Evolutionary conservation across 1,140 invertebrate species (phyloP).

Genomic region (Neotoxoptera formosana): DNA sequence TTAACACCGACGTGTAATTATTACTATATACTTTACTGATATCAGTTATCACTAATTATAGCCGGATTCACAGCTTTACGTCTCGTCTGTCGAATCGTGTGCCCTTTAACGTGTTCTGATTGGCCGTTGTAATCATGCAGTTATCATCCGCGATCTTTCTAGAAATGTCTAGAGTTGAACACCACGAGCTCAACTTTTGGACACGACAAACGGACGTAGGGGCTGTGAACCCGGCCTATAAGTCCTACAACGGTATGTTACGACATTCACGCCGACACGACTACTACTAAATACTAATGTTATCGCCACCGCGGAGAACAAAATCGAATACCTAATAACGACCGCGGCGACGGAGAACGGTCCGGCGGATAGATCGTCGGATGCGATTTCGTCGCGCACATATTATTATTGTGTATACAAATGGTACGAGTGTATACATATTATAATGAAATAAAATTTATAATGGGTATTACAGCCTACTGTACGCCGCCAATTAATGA

Average conservation of each 20-base stretch:
- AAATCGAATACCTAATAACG: neutral
- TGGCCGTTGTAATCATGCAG: too few species aligned
- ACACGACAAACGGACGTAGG: too few species aligned
- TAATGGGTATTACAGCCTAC: slow-evolving; percentile 9
- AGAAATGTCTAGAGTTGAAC: too few species aligned
- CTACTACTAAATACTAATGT: neutral
- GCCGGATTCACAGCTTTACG: too few species aligned
- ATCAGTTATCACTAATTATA: too few species aligned
- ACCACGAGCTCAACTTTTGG: too few species aligned
- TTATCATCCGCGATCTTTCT: too few species aligned
- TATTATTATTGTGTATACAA: slow-evolving; percentile 8
- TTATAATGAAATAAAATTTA: slow-evolving; percentile 5
- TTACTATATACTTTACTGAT: too few species aligned
- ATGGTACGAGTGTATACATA: neutral
- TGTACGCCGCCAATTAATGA: slow-evolving; percentile 34
- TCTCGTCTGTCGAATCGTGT: too few species aligned
- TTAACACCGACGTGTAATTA: too few species aligned
- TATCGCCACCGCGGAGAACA: neutral
- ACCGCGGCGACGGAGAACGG: neutral
- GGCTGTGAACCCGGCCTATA: too few species aligned
- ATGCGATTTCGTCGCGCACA: neutral
- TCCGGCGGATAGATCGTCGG: neutral
- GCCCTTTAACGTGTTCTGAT: too few species aligned
- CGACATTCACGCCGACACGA: neutral
- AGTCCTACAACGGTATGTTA: neutral